Base-by-base conservation (phyloP, 92 coral and sea anemone species). In the Metridium senile region DNA sequence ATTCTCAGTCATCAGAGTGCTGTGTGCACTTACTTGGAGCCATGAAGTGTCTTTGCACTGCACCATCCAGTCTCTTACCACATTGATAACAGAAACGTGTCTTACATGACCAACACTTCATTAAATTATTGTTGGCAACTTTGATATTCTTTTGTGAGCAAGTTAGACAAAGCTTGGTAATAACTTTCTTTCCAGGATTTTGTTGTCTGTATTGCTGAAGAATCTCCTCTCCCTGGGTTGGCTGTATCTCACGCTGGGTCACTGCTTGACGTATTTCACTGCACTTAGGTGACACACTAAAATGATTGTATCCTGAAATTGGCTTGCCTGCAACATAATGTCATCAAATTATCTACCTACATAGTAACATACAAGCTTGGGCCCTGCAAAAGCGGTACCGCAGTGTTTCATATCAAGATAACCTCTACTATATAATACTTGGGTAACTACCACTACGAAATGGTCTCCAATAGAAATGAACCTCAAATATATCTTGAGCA, bases 61-160 rank as follows among this genome's bases (percentile, higher is more conserved):
- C 74, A 19, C 80, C 88, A 73, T 84, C 78, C 23, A 82, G 81
- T 68, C 33, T 84, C 84, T 87, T 87, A 16, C 86, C 89, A 64
- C 99, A 95, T 43, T 89, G 91, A 59, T 90, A 92, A 70, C 99
- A 95, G 74, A 91, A 95, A 25, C 79, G 77, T 54, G 89, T 87
- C 66, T 89, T 95, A 73, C 99, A 95, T 16, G 97, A 81, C 99
- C 97, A 95, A 71, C 99, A 95, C 52, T 77, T 86, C 28, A 95
- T 74, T 63, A 86, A 94, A 71, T 95, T 95, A 58, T 92, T 92
- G 79, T 93, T 85, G 13, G 82, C 74, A 11, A 49, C 88, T 58
- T 95, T 95, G 33, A 95, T 61, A 34, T 90, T 92, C 51, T 82
- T 92, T 86, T 95, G 99, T 33, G 88, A 88, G 59, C 98, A 95